Evolutionary conservation across 2,888 invertebrate genomes (phyloP), one percentile per base, ranked within the genome.

Genomic region (Craniophora ligustri): DNA sequence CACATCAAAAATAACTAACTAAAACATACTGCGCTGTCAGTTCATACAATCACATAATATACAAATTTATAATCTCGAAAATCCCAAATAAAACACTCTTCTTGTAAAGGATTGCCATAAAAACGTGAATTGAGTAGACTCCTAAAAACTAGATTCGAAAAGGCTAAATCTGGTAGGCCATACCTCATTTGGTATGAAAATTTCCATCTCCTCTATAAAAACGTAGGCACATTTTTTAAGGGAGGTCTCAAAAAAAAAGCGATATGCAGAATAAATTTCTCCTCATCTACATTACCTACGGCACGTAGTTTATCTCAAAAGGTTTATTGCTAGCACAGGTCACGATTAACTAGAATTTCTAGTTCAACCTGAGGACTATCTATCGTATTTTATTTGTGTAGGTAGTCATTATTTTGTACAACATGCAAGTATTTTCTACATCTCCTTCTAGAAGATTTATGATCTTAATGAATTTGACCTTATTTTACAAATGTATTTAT

Each of bases 211-310:
- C 30, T 30, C 30, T 57, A 53, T 58, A 59, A 67, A 71, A 70
- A 53, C 30, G 60, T 60, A 71, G 61, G 55, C 49, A 71, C 54
- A 58, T 70, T 62, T 66, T 54, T 69, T n/a, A n/a, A 45, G 46
- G 35, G 11, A 18, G 30, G 51, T 47, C 60, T 73, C 51, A 59
- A 69, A 59, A 16, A n/a, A 73, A 71, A 54, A 45, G 44, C 16
- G 39, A 57, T 54, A 42, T 53, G 56, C 41, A 41, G 46, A 72
- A 75, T 71, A 67, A 56, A 64, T 58, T n/a, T 74, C 19, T 36
- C 32, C 50, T 72, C 72, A 66, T 74, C 48, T 69, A 72, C 63
- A 67, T 71, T 66, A 71, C 57, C 58, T 55, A 75, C 49, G 47
- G 51, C 55, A 56, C 42, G 59, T 63, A 67, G 50, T 60, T 71